A percentile compares a stretch with the other conserved stretches of the same genome.
Evolutionary conservation across 1,140 invertebrate species (phyloP).

Genomic region (Anastatus disparis): DNA sequence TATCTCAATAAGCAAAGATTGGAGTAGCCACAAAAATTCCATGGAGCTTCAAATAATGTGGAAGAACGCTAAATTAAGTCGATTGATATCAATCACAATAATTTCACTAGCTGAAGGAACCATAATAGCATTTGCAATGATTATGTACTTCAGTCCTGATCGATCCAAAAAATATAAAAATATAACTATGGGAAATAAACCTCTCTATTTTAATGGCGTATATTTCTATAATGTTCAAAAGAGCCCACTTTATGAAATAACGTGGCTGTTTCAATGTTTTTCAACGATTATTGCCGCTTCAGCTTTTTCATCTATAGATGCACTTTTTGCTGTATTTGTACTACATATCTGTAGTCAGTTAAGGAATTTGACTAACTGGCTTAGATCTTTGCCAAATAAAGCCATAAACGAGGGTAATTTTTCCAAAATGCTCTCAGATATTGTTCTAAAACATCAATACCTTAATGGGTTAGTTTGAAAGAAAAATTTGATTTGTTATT

Average conservation of each 20-base stretch:
- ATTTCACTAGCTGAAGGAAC: conserved; percentile 15
- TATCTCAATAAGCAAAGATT: conserved; percentile 39
- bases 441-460: conserved; percentile 40
- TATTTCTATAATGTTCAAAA: conserved; percentile 61
- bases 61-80: conserved; percentile 16
- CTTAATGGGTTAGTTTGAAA: conserved; percentile 42
- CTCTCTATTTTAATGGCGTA: too few relatives aligned
- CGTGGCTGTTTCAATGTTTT: conserved; percentile 61
- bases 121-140: background rate
- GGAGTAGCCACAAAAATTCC: background rate
- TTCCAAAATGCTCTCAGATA: background rate
- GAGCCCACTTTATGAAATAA: conserved; percentile 64
- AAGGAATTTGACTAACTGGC: conserved; percentile 8
- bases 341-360: conserved; percentile 66
- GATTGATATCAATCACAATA: conserved; percentile 34
- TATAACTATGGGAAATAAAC: too few relatives aligned
- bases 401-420: background rate
- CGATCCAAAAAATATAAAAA: too few relatives aligned
- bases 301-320: conserved; percentile 64
- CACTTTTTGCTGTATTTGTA: conserved; percentile 63
- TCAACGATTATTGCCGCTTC: conserved; percentile 54
- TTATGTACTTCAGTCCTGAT: too few relatives aligned
- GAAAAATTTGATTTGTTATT: too few relatives aligned
- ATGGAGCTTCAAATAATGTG: conserved; percentile 34
- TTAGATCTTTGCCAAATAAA: background rate